Evolutionary conservation across 30 jellyfish, hydroid and myxozoan genomes (phyloP).

Genomic region (Pelagia noctiluca): DNA sequence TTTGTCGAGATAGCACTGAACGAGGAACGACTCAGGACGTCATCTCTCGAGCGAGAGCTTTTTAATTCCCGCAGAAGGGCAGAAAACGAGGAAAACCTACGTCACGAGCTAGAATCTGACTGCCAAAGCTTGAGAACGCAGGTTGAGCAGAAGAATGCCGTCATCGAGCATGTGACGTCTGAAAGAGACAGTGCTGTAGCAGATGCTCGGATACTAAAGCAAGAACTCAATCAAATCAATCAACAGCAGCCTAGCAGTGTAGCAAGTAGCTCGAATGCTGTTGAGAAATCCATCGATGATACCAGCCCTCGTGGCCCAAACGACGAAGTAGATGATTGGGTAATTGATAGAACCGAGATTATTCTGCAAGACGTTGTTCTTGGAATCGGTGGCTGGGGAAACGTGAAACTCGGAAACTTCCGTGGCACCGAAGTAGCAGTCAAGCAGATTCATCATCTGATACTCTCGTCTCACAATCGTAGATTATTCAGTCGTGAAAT

Average conservation of each 20-base stretch:
- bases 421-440: slow-evolving; percentile 98
- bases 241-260: slow-evolving; percentile 4
- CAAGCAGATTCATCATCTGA: slow-evolving; percentile 90
- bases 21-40: slow-evolving; percentile 44
- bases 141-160: slow-evolving; percentile 48
- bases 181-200: slow-evolving; percentile 64
- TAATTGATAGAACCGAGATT: slow-evolving; percentile 76
- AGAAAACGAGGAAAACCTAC: slow-evolving; percentile 45
- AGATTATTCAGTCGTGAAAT: slow-evolving; percentile 94
- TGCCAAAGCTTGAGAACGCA: slow-evolving; percentile 25
- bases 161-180: slow-evolving; percentile 15
- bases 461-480: slow-evolving; percentile 92
- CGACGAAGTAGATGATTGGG: slow-evolving; percentile 69
- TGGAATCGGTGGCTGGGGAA: slow-evolving; percentile 98
- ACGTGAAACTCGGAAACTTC: slow-evolving; percentile 89
- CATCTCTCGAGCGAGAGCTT: slow-evolving; percentile 56
- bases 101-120: slow-evolving; percentile 35
- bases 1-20: slow-evolving; percentile 42
- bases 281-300: background rate
- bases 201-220: slow-evolving; percentile 46
- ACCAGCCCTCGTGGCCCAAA: slow-evolving; percentile 4
- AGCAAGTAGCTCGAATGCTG: background rate
- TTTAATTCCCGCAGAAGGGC: slow-evolving; percentile 45
- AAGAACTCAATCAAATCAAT: slow-evolving; percentile 29
- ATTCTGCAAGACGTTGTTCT: slow-evolving; percentile 46